Conservation (phyloP, 2,888 invertebrate genomes). For the Calameuta pallipes region DNA sequence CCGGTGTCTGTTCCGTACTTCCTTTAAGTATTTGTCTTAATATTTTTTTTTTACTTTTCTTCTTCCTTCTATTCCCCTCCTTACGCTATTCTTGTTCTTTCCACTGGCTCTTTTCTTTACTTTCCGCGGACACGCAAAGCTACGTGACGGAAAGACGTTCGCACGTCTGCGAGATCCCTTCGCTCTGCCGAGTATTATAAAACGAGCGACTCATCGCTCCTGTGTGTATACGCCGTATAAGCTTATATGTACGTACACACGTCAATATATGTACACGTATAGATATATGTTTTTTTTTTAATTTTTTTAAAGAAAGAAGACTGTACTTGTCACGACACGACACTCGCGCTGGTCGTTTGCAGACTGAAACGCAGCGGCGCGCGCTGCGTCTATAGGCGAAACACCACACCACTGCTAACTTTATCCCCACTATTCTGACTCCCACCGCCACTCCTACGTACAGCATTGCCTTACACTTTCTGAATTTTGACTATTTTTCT, state of each 20-base stretch:
- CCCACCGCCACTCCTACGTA: neutral
- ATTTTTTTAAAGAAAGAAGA: neutral
- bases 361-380: conserved; percentile 52
- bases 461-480: neutral
- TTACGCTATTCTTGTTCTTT: neutral
- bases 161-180: neutral
- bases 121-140: neutral
- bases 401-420: neutral
- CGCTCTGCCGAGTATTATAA: neutral
- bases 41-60: neutral
- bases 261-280: conserved; percentile 9
- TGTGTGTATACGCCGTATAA: neutral
- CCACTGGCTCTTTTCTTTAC: neutral
- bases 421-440: neutral
- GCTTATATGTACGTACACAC: neutral
- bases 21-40: neutral
- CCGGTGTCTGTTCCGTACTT: neutral
- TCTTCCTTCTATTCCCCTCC: neutral
- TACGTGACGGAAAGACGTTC: neutral
- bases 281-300: conserved; percentile 14
- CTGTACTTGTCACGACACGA: conserved; percentile 34
- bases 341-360: conserved; percentile 54
- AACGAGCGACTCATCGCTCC: neutral
- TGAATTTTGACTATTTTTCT: neutral
- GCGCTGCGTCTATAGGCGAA: conserved; percentile 13